Base-by-base conservation (phyloP, 2,113 vertebrate genomes). In the Brachypteracias leptosomus region DNA sequence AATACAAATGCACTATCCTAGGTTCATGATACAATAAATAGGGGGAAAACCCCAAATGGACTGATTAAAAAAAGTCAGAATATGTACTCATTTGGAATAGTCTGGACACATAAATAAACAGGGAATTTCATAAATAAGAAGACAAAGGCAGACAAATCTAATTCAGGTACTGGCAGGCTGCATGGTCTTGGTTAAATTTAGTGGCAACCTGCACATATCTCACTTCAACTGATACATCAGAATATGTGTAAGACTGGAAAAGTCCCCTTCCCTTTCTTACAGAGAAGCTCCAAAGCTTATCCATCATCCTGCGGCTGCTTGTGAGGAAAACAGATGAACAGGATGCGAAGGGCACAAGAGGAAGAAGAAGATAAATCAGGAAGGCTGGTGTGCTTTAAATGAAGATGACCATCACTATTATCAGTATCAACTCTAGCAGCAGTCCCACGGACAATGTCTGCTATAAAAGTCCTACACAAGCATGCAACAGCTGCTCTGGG, bases 361-460 rank as follows among this genome's bases (percentile, higher is more conserved):
- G 35, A 66, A 88, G 59, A 21, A 62, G 42, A 21, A 57, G 22
- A 42, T 72, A 51, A 75, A 28, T 54, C 52, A 66, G 59, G 51
- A 49, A 47, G 25, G 55, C 21, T 61, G 46, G 31, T 44, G 46
- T n/a, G 40, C 54, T 33, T 52, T 7, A 10, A 28, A 33, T 2
- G 16, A 40, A 68, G 52, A 6, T 0, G 31, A 29, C 61, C 52
- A 42, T 20, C 65, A 13, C 9, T 13, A 15, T 2, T 3, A 9
- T 1, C 76, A 55, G 13, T 1, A 25, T 36, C 35, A 33, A 31
- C 7, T 49, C 42, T 36, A 36, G 20, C 7, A 65, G 38, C 40
- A 57, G 26, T 4, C 26, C 58, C 31, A 47, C 0, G 4, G 40
- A 59, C 58, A 51, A 6, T 0, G 7, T 2, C 75, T 3, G 2